phyloP scores from a whole-genome alignment of 2,888 invertebrate genomes.

The Metallyticus violacea region DNA sequence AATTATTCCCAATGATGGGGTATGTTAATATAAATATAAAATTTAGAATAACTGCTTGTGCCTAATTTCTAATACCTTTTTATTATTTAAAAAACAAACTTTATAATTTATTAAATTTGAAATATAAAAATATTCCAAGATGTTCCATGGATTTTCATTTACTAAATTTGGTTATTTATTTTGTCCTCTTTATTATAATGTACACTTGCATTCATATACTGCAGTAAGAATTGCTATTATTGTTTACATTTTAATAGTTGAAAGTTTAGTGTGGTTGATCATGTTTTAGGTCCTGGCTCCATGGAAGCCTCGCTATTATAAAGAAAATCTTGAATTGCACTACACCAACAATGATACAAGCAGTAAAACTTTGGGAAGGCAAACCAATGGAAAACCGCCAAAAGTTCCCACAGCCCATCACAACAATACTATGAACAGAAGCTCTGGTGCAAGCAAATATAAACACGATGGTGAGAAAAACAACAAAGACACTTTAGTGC shows the following conservation, averaged over 20 bases:
- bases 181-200: not conserved
- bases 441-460: constrained; percentile 38
- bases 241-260: not conserved
- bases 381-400: constrained; percentile 29
- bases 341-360: constrained; percentile 48
- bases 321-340: constrained; percentile 62
- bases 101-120: too few species aligned
- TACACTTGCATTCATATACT: not conserved
- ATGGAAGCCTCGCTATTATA: constrained; percentile 74
- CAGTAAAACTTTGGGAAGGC: constrained; percentile 38
- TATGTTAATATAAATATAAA: too few species aligned
- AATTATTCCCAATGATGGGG: too few species aligned
- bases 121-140: too few species aligned
- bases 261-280: too few species aligned
- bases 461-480: constrained; percentile 36
- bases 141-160: too few species aligned
- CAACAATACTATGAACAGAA: constrained; percentile 44
- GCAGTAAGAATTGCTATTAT: not conserved
- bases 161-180: not conserved
- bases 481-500: not conserved
- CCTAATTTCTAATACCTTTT: too few species aligned
- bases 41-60: too few species aligned
- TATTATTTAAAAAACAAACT: too few species aligned
- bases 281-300: constrained; percentile 64
- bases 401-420: constrained; percentile 35